Evolutionary conservation across 2,888 invertebrate genomes (phyloP).

Genomic region (Dione juno): DNA sequence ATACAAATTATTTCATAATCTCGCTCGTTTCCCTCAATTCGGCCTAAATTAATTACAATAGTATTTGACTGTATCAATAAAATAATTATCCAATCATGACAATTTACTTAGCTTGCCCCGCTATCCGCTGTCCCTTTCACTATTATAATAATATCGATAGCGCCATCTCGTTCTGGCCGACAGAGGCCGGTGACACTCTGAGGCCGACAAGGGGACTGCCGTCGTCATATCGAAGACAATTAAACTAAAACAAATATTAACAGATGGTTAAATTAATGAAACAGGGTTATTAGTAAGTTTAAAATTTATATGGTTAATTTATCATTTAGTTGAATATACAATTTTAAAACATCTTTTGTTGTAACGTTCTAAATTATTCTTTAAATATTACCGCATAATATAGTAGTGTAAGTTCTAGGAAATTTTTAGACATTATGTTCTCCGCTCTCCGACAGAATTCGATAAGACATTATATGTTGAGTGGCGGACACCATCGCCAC

Average conservation of each 20-base stretch:
- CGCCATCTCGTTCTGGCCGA: conserved; percentile 51
- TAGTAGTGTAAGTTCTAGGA: too few relatives aligned
- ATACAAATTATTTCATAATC: neutral
- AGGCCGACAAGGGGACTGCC: conserved; percentile 25
- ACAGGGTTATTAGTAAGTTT: neutral
- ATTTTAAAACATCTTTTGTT: neutral
- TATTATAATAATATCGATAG: conserved; percentile 32
- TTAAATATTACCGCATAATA: too few relatives aligned
- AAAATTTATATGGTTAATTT: neutral
- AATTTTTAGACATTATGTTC: too few relatives aligned
- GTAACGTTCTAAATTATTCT: neutral
- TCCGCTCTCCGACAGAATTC: too few relatives aligned
- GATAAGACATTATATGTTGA: too few relatives aligned
- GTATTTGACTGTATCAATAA: conserved; percentile 79
- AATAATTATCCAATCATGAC: conserved; percentile 83
- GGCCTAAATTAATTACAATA: conserved; percentile 56
- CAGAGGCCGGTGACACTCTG: conserved; percentile 48
- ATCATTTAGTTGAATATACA: neutral
- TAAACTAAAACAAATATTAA: conserved; percentile 20
- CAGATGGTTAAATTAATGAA: conserved; percentile 12
- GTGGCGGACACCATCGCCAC: too few relatives aligned
- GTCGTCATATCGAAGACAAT: conserved; percentile 13
- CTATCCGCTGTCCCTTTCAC: conserved; percentile 52
- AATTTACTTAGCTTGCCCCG: conserved; percentile 76
- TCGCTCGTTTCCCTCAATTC: conserved; percentile 42